Evolutionary conservation across 92 coral and sea anemone genomes (phyloP).

Genomic region (Epizoanthus rinbou): DNA sequence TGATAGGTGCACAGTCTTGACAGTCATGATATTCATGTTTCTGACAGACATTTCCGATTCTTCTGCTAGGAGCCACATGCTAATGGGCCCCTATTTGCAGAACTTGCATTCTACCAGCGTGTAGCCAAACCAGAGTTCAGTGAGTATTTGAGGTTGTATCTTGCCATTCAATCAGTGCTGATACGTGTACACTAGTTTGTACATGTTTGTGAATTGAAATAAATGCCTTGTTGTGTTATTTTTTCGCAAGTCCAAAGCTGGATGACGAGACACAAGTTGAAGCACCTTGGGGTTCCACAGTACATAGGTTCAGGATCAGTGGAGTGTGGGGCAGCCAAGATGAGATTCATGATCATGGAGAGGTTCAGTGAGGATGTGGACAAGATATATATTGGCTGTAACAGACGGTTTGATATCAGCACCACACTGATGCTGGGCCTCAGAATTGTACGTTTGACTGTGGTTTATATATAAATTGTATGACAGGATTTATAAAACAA

Average conservation of each 20-base stretch:
- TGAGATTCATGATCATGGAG: slow-evolving; percentile 96
- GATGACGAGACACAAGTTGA: slow-evolving; percentile 81
- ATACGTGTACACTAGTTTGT: not conserved
- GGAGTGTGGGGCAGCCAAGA: slow-evolving; percentile 72
- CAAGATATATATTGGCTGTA: slow-evolving; percentile 63
- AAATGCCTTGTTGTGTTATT: not conserved
- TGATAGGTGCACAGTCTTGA: not conserved
- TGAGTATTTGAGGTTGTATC: slow-evolving; percentile 20
- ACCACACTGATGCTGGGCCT: slow-evolving; percentile 85
- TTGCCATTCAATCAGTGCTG: not conserved
- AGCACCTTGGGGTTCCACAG: slow-evolving; percentile 91
- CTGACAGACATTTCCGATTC: not conserved
- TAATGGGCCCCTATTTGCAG: slow-evolving; percentile 97
- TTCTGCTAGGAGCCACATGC: slow-evolving; percentile 85
- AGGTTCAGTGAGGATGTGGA: slow-evolving; percentile 92
- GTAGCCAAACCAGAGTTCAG: slow-evolving; percentile 91
- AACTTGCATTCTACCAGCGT: slow-evolving; percentile 94
- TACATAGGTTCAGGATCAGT: slow-evolving; percentile 87
- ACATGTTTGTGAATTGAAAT: not conserved
- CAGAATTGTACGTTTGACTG: slow-evolving; percentile 77
- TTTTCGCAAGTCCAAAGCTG: slow-evolving; percentile 73
- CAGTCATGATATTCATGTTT: not conserved
- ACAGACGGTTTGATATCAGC: slow-evolving; percentile 75
- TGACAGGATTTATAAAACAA: too few relatives aligned
- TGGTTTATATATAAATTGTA: too few relatives aligned